phyloP scores from a whole-genome alignment of 2,113 vertebrate species.

The Prietella phreatophila region DNA sequence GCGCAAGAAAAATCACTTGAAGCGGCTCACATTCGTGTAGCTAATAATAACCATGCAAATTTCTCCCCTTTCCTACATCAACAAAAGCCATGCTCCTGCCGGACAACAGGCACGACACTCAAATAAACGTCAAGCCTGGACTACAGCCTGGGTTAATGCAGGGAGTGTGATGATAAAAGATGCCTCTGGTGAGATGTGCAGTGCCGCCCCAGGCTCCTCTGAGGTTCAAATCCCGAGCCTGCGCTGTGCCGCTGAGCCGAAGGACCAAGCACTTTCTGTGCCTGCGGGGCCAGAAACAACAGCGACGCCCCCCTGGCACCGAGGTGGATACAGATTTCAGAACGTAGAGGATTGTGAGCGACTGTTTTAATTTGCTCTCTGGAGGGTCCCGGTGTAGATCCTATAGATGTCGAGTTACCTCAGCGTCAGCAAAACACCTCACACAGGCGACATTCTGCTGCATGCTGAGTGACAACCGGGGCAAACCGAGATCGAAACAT shows the following conservation, averaged over 20 bases:
- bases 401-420: slow-evolving; percentile 43
- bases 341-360: slow-evolving; percentile 45
- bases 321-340: slow-evolving; percentile 50
- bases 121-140: not conserved
- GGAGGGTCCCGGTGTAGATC: slow-evolving; percentile 45
- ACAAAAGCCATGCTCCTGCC: not conserved
- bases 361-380: slow-evolving; percentile 51
- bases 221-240: slow-evolving; percentile 34
- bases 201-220: slow-evolving; percentile 31
- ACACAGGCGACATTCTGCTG: slow-evolving; percentile 9
- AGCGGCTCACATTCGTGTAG: not conserved
- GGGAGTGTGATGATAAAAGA: slow-evolving; percentile 14
- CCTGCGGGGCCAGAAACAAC: slow-evolving; percentile 54
- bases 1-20: not conserved
- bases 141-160: not conserved
- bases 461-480: not conserved
- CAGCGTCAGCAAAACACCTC: slow-evolving; percentile 13
- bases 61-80: not conserved
- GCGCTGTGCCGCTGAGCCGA: slow-evolving; percentile 55
- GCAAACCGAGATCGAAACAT: too few species aligned
- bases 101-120: not conserved
- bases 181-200: slow-evolving; percentile 37
- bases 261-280: slow-evolving; percentile 57
- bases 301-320: slow-evolving; percentile 47
- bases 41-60: not conserved